A percentile compares a stretch with the other conserved stretches of the same genome.
These are phyloP conservation scores for Limonius californicus DNA, from an alignment of 1,140 invertebrate genomes.

Conservation along the genomic window DNA sequence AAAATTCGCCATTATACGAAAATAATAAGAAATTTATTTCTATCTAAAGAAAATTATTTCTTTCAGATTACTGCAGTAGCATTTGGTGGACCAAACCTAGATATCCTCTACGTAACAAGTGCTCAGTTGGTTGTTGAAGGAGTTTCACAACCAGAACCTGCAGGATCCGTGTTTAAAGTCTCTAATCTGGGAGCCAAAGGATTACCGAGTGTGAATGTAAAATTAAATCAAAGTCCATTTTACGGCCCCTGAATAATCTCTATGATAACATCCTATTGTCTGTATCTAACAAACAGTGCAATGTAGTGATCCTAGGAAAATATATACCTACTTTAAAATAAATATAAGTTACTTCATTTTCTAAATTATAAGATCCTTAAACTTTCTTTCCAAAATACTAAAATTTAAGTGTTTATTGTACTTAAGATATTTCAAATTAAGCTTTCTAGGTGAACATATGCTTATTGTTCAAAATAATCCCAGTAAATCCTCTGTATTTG, in stretches of 20 bases:
- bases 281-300: too few relatives aligned
- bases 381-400: too few relatives aligned
- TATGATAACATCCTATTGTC: too few relatives aligned
- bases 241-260: neutral
- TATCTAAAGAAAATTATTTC: slow-evolving; percentile 1
- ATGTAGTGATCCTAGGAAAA: too few relatives aligned
- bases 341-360: too few relatives aligned
- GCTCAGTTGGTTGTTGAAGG: slow-evolving; percentile 51
- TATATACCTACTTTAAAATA: too few relatives aligned
- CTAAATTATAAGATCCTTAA: too few relatives aligned
- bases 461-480: too few relatives aligned
- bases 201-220: slow-evolving; percentile 16
- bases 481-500: too few relatives aligned
- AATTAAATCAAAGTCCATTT: slow-evolving; percentile 2
- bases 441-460: too few relatives aligned
- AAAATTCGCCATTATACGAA: neutral
- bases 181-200: slow-evolving; percentile 62
- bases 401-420: too few relatives aligned
- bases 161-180: slow-evolving; percentile 68
- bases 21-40: neutral
- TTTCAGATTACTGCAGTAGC: slow-evolving; percentile 63
- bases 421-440: too few relatives aligned
- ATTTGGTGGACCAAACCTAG: slow-evolving; percentile 71
- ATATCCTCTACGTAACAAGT: slow-evolving; percentile 72
- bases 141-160: slow-evolving; percentile 50